Percentiles rank a stretch among this genome's conserved stretches.
These are phyloP conservation scores for Callimorpha dominula DNA, from an alignment of 2,888 invertebrate genomes.

Conservation along the genomic window DNA sequence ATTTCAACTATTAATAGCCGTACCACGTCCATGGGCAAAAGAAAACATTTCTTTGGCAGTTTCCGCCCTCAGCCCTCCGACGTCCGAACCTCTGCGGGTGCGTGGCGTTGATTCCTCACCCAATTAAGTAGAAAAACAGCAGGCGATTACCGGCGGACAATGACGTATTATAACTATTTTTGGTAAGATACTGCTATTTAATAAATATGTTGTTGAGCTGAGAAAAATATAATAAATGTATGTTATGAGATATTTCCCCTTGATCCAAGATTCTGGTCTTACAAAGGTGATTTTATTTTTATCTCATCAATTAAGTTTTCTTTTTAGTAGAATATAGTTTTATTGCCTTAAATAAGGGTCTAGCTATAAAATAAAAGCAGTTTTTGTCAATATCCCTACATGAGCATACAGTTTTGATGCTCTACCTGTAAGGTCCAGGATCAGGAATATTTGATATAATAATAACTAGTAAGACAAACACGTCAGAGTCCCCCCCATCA, in stretches of 20 bases:
- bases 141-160: constrained; percentile 69
- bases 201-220: background rate
- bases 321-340: background rate
- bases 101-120: constrained; percentile 73
- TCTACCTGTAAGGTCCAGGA: no score
- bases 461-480: background rate
- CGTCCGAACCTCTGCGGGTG: constrained; percentile 11
- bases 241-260: background rate
- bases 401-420: no score
- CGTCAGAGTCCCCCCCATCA: background rate
- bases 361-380: no score
- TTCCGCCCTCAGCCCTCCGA: constrained; percentile 40
- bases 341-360: no score
- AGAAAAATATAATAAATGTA: background rate
- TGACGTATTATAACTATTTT: constrained; percentile 77
- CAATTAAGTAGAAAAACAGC: constrained; percentile 84
- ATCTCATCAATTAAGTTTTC: background rate
- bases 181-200: constrained; percentile 2
- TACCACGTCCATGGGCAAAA: constrained; percentile 30
- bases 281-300: background rate
- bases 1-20: constrained; percentile 39
- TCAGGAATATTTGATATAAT: no score
- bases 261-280: background rate
- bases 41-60: constrained; percentile 50
- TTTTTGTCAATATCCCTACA: no score